phyloP scores from a whole-genome alignment of 2,113 vertebrate genomes.

The Salvelinus fontinalis region DNA sequence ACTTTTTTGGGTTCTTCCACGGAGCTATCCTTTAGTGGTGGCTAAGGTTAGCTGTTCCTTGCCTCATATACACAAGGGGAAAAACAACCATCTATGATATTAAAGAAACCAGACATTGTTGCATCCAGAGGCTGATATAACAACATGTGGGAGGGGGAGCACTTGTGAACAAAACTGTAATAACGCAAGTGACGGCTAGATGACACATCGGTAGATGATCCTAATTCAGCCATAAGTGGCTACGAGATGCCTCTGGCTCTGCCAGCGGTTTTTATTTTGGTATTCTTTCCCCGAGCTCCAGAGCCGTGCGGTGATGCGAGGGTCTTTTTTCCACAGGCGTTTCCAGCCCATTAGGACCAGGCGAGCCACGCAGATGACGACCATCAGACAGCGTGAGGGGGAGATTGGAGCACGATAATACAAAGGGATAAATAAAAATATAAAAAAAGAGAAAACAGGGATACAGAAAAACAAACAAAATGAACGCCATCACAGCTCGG shows the following conservation, averaged over 20 bases:
- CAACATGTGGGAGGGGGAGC: conserved; percentile 4
- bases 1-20: conserved; percentile 18
- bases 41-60: not conserved
- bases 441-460: not conserved
- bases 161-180: conserved; percentile 58
- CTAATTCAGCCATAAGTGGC: conserved; percentile 64
- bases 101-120: no score
- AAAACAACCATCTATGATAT: no score
- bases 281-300: conserved; percentile 30
- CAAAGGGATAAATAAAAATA: not conserved
- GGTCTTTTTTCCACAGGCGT: conserved; percentile 48
- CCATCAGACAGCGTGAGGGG: conserved; percentile 29
- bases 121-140: conserved; percentile 52
- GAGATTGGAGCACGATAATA: not conserved
- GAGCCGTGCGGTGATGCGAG: conserved; percentile 10
- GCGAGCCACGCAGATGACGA: conserved; percentile 49
- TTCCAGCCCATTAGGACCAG: conserved; percentile 66
- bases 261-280: conserved; percentile 62
- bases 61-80: not conserved
- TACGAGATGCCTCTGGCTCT: conserved; percentile 21
- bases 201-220: conserved; percentile 57
- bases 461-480: conserved; percentile 27
- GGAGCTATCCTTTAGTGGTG: not conserved
- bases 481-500: not conserved
- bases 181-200: conserved; percentile 58